These are phyloP conservation scores for Metopolophium dirhodum DNA, from an alignment of 1,140 invertebrate species.

Conservation along the genomic window DNA sequence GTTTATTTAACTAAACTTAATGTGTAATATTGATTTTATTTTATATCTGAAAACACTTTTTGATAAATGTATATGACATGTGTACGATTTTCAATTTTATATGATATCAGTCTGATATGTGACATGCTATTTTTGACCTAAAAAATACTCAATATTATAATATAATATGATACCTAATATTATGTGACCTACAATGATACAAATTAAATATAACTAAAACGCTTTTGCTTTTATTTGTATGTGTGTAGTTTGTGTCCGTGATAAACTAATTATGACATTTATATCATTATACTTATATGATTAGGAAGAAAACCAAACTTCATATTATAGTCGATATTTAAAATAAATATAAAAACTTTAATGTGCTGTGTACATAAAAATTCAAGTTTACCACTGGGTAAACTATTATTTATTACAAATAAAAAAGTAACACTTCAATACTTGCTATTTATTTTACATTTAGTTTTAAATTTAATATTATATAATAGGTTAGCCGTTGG, in stretches of 20 bases:
- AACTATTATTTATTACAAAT: background rate
- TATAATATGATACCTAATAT: background rate
- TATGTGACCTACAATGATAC: background rate
- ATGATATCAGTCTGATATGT: background rate
- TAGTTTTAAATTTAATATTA: background rate
- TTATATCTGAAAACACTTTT: background rate
- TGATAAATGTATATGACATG: background rate
- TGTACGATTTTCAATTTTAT: background rate
- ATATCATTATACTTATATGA: background rate
- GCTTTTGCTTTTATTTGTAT: background rate
- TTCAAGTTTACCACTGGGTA: background rate
- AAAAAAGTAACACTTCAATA: too few relatives aligned
- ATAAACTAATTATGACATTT: background rate
- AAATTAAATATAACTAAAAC: background rate
- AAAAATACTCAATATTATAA: background rate
- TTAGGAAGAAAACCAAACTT: background rate
- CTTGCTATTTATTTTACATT: background rate
- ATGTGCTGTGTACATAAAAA: background rate
- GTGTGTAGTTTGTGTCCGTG: background rate
- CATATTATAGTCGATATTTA: background rate
- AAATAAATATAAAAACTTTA: background rate
- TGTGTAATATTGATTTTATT: background rate
- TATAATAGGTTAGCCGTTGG: background rate
- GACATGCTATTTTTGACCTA: background rate
- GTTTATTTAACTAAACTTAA: background rate